These are phyloP conservation scores for Nycteola revayana DNA, from an alignment of 2,888 invertebrate species.

Conservation along the genomic window DNA sequence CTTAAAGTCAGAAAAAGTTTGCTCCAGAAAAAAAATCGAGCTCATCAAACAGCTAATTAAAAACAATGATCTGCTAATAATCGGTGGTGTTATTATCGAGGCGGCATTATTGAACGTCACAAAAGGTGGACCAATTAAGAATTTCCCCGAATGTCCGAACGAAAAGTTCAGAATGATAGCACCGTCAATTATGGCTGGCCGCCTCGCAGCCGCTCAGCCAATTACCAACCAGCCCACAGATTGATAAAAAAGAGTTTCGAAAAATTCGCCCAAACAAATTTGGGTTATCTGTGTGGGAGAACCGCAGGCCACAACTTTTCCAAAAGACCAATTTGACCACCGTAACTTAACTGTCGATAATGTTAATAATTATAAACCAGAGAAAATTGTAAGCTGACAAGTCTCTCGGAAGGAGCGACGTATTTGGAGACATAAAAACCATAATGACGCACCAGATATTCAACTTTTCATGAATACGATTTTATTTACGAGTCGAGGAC, in stretches of 20 bases:
- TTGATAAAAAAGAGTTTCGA: slow-evolving; percentile 76
- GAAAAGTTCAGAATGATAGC: slow-evolving; percentile 77
- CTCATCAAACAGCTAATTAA: slow-evolving; percentile 62
- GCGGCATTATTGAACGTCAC: slow-evolving; percentile 75
- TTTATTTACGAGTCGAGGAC: slow-evolving; percentile 61
- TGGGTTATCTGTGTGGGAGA: slow-evolving; percentile 59
- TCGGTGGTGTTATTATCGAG: slow-evolving; percentile 71
- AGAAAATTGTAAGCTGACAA: slow-evolving; percentile 50
- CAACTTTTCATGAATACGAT: slow-evolving; percentile 59
- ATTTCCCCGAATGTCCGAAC: slow-evolving; percentile 77
- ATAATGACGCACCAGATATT: slow-evolving; percentile 48
- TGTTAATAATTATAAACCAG: slow-evolving; percentile 60
- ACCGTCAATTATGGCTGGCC: slow-evolving; percentile 72
- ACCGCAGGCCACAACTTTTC: slow-evolving; percentile 60
- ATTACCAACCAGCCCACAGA: slow-evolving; percentile 68
- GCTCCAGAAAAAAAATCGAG: too few species aligned
- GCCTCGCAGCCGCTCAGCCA: slow-evolving; percentile 63
- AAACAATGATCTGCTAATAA: slow-evolving; percentile 74
- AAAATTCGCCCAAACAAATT: slow-evolving; percentile 74
- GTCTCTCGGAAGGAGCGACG: slow-evolving; percentile 30
- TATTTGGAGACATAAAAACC: slow-evolving; percentile 44
- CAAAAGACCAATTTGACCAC: slow-evolving; percentile 52
- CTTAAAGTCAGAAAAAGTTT: too few species aligned
- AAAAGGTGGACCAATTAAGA: slow-evolving; percentile 80
- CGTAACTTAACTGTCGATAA: slow-evolving; percentile 53